These are phyloP conservation scores for Hetaerina titia DNA, from an alignment of 2,888 invertebrate species.

Conservation along the genomic window DNA sequence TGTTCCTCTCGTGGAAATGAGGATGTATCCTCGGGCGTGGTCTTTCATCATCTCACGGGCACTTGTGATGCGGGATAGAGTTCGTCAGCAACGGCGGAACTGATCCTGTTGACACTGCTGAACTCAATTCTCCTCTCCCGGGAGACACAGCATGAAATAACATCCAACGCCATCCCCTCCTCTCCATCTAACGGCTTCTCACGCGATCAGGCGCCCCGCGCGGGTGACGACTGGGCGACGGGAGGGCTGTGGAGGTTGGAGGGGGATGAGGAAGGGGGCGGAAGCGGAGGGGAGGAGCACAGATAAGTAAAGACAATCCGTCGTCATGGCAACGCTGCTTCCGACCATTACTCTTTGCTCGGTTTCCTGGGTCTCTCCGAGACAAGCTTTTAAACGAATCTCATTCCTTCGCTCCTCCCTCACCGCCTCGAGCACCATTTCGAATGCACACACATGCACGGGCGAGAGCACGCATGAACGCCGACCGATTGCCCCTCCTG, in stretches of 20 bases:
- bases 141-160: conserved; percentile 6
- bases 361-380: background rate
- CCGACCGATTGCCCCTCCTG: too few species aligned
- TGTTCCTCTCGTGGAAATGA: background rate
- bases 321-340: background rate
- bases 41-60: background rate
- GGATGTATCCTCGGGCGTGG: background rate
- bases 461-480: too few species aligned
- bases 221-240: background rate
- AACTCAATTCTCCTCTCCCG: background rate
- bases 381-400: background rate
- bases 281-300: too few species aligned
- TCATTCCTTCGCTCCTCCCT: background rate
- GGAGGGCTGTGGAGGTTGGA: background rate
- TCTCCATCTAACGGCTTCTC: background rate
- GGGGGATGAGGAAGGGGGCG: background rate
- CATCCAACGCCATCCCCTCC: background rate
- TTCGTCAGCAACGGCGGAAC: background rate
- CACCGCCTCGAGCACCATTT: background rate
- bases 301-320: background rate
- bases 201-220: background rate
- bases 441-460: background rate
- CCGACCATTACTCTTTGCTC: background rate
- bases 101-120: conserved; percentile 27
- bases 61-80: background rate